Conservation (phyloP, 2,113 vertebrate genomes). For the Trinectes maculatus region DNA sequence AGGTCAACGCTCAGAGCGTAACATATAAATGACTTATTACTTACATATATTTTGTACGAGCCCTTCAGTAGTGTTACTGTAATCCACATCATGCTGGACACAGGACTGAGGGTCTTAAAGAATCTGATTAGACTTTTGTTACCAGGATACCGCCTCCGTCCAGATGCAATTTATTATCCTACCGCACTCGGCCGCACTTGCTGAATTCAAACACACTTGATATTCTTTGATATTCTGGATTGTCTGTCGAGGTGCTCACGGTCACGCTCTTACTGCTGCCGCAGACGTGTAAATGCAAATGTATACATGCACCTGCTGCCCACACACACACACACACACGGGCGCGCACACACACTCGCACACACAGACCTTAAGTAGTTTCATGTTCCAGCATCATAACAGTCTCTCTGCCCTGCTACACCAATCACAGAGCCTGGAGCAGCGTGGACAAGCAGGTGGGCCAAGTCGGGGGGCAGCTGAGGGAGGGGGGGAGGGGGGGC, state of each 20-base stretch:
- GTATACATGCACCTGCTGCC: constrained; percentile 1
- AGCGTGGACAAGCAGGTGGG: constrained; percentile 46
- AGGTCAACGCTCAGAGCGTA: constrained; percentile 16
- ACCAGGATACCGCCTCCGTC: constrained; percentile 74
- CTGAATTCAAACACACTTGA: constrained; percentile 69
- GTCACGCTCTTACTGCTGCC: constrained; percentile 39
- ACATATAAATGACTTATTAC: background rate
- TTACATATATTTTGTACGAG: background rate
- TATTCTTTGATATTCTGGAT: constrained; percentile 53
- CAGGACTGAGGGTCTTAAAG: constrained; percentile 41
- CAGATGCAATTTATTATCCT: constrained; percentile 66
- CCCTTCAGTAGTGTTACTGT: constrained; percentile 5
- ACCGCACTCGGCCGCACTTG: constrained; percentile 20
- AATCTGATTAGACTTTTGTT: constrained; percentile 68
- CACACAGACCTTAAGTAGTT: constrained; percentile 51
- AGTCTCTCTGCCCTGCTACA: constrained; percentile 43
- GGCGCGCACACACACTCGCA: background rate
- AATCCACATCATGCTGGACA: constrained; percentile 27
- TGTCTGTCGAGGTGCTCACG: constrained; percentile 44
- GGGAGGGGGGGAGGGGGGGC: constrained; percentile 25
- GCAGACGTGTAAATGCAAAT: constrained; percentile 52
- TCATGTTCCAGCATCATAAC: constrained; percentile 71
- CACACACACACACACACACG: constrained; percentile 22
- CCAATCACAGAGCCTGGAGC: constrained; percentile 25
- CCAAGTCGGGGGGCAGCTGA: constrained; percentile 3